phyloP scores from a whole-genome alignment of 2,113 vertebrate species.

The Propithecus coquereli region DNA sequence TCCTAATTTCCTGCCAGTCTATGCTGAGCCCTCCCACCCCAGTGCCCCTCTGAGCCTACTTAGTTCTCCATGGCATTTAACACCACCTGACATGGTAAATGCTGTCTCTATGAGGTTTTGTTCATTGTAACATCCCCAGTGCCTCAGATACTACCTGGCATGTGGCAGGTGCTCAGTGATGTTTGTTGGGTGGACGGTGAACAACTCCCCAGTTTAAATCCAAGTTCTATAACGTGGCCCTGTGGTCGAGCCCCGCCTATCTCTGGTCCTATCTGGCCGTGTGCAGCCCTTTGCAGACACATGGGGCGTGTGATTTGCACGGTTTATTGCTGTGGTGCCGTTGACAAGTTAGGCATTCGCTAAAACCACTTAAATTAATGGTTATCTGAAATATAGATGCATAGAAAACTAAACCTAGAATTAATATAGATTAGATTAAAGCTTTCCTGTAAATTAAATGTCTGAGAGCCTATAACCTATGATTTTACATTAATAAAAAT shows the following conservation, averaged over 20 bases:
- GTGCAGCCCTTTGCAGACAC: neutral
- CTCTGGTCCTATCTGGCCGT: neutral
- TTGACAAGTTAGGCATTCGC: neutral
- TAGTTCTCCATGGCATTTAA: neutral
- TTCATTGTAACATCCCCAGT: neutral
- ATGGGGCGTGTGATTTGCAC: neutral
- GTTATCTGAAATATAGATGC: neutral
- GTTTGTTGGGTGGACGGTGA: neutral
- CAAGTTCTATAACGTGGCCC: neutral
- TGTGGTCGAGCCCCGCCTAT: neutral
- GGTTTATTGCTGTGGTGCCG: neutral
- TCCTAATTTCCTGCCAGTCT: neutral
- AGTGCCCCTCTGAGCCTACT: neutral
- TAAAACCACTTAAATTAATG: too few relatives aligned
- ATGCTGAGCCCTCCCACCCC: neutral
- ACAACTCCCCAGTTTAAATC: neutral
- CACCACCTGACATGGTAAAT: neutral
- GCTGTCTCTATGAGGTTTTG: neutral
- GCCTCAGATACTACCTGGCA: neutral
- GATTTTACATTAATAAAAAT: neutral
- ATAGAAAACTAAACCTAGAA: neutral
- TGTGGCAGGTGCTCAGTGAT: neutral
- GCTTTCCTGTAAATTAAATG: neutral
- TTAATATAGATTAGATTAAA: neutral
- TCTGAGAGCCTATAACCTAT: neutral